Conservation (phyloP, 53 echinoderm and acorn worm species). For the Echinarachnius parma region DNA sequence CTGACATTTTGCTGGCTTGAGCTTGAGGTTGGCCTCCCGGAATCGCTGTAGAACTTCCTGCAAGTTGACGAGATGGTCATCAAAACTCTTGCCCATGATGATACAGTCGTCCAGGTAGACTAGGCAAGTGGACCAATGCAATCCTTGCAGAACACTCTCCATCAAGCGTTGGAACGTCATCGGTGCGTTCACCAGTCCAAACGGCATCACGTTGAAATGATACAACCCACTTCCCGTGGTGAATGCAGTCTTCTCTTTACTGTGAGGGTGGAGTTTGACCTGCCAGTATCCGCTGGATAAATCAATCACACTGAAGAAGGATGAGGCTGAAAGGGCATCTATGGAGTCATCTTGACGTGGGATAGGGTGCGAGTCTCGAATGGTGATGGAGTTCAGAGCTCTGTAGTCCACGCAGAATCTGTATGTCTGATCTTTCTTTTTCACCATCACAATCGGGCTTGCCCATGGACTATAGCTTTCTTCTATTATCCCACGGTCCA, state of each 20-base stretch:
- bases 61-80: slow-evolving; percentile 57
- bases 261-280: slow-evolving; percentile 16
- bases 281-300: slow-evolving; percentile 51
- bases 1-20: slow-evolving; percentile 19
- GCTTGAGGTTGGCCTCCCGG: slow-evolving; percentile 26
- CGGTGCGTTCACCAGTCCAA: slow-evolving; percentile 37
- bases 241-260: slow-evolving; percentile 54
- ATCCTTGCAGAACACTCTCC: no score
- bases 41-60: slow-evolving; percentile 46
- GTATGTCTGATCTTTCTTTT: slow-evolving; percentile 42
- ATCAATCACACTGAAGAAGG: slow-evolving; percentile 41
- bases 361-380: slow-evolving; percentile 32
- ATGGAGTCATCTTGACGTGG: slow-evolving; percentile 42
- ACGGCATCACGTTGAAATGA: slow-evolving; percentile 51
- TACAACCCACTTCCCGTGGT: slow-evolving; percentile 28
- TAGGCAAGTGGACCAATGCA: slow-evolving; percentile 55
- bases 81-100: slow-evolving; percentile 54
- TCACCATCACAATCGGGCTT: slow-evolving; percentile 49
- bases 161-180: no score
- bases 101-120: slow-evolving; percentile 68
- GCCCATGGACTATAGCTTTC: slow-evolving; percentile 45
- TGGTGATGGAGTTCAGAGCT: slow-evolving; percentile 26
- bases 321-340: slow-evolving; percentile 20
- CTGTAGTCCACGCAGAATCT: slow-evolving; percentile 38
- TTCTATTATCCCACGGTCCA: slow-evolving; percentile 29